Evolutionary conservation across 2,797 vertebrate species (phyloP), one percentile per base, ranked within the genome.

Genomic region (Neoniphon sammara): DNA sequence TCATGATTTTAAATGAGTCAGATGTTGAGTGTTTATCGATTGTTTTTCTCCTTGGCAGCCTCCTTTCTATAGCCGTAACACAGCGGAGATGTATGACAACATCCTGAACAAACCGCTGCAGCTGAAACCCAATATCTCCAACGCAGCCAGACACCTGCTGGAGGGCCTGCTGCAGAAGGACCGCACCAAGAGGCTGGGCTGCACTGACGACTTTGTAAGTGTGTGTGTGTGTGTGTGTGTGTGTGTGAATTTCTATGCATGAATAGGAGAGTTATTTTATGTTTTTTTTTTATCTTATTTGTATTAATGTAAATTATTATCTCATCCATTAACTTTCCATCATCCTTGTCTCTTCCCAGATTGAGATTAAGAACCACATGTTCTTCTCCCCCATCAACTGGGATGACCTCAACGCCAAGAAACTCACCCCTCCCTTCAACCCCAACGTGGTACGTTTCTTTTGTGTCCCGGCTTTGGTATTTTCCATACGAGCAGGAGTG

Each of bases 381-480:
- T 99, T 99, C 94, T 99, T 99, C 93, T 97, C 98, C 17, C 94
- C 97, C 62, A 99, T 99, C 91, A 99, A 98, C 95, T 99, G 98
- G 98, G 97, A 98, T 76, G 98, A 99, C 86, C 96, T 99, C 84
- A 98, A 97, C 82, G 96, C 96, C 90, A 99, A 98, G 95, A 99
- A 97, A 93, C 97, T 99, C 91, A 99, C 95, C 17, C 98, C 98
- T 42, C 98, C 98, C 77, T 99, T 99, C 92, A 98, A 99, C 94
- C 98, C 98, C 78, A 98, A 99, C 64, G 98, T 99, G 96, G 98
- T 99, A 94, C 0, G 96, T 94, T 85, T 30, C 54, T 30, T 69
- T 66, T 66, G 60, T 65, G 7, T 8, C 62, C 8, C 5, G 39
- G 21, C n/a, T 34, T 5, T 36, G 56, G 6, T 36, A 58, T 34